Evolutionary conservation across 2,888 invertebrate genomes (phyloP), one percentile per base, ranked within the genome.

Genomic region (Drosophila limbata): DNA sequence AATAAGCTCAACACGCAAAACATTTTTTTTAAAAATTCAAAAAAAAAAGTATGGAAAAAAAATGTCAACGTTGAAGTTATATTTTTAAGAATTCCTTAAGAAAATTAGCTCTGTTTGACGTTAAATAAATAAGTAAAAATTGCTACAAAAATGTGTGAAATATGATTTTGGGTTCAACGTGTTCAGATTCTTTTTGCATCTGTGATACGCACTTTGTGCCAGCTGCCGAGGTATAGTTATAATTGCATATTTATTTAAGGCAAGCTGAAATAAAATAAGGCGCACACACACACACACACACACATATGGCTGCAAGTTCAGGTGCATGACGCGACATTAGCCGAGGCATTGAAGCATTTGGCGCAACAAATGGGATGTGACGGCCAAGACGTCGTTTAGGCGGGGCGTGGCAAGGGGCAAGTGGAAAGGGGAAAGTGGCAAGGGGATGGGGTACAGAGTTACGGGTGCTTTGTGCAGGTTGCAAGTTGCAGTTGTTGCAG

Each of bases 281-380:
- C 35, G 28, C 15, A 40, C 9, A 31, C 56, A 52, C n/a, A 35
- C 25, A 57, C 53, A 62, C 39, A 50, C 9, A 64, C 39, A 52
- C 51, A 61, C 59, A 19, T 60, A 44, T 51, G 59, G 76, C 66
- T 60, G 56, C 67, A 66, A 73, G 73, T 70, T 79, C 79, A 79
- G 77, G 82, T 81, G 79, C 77, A 77, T 76, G 69, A 76, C 63
- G 73, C 52, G 63, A 48, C 77, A 77, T 69, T 66, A 57, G 63
- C 63, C 50, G 77, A 77, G 66, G 76, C 77, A 73, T 66, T 77
- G 76, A 79, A 80, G 68, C 81, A 80, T 82, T 82, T 80, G 69
- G 57, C 55, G 61, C 77, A 63, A 35, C 79, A 76, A 79, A 79
- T 79, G 81, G 79, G 65, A 63, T 76, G 79, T 81, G 57, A 74